A percentile compares a stretch with the other conserved stretches of the same genome.
These are phyloP conservation scores for Drosophila acutilabella DNA, from an alignment of 2,888 invertebrate genomes.

Conservation along the genomic window DNA sequence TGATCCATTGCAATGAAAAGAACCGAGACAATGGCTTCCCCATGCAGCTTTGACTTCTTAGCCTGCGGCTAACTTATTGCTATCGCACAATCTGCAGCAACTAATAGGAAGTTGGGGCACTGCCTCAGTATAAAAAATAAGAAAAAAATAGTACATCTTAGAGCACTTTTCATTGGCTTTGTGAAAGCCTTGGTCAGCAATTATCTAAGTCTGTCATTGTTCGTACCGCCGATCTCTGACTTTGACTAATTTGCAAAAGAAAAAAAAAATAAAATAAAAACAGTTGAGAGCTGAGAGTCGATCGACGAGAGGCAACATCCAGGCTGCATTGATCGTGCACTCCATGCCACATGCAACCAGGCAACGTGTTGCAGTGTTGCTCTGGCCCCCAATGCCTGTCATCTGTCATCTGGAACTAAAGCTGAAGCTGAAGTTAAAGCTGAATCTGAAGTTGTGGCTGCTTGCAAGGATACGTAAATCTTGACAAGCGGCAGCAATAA, in stretches of 20 bases:
- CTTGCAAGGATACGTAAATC: slow-evolving; percentile 83
- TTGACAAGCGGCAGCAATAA: slow-evolving; percentile 80
- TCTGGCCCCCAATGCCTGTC: slow-evolving; percentile 64
- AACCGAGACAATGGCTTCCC: slow-evolving; percentile 48
- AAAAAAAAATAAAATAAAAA: slow-evolving; percentile 10
- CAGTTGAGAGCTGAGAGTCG: slow-evolving; percentile 16
- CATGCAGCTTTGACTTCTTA: slow-evolving; percentile 31
- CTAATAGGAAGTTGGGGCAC: slow-evolving; percentile 73
- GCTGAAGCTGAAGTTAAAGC: slow-evolving; percentile 22
- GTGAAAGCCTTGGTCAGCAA: slow-evolving; percentile 75
- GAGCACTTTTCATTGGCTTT: slow-evolving; percentile 71
- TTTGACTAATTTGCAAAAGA: slow-evolving; percentile 77
- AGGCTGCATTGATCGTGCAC: slow-evolving; percentile 31
- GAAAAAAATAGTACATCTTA: slow-evolving; percentile 41
- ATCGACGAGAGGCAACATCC: slow-evolving; percentile 12
- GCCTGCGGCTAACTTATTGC: slow-evolving; percentile 73
- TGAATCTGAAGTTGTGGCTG: slow-evolving; percentile 35
- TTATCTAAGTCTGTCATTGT: slow-evolving; percentile 77
- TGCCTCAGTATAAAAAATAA: not conserved
- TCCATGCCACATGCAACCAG: slow-evolving; percentile 37
- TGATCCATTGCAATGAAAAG: slow-evolving; percentile 59
- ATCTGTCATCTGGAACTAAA: slow-evolving; percentile 70
- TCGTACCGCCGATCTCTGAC: slow-evolving; percentile 70
- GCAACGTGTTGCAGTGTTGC: slow-evolving; percentile 11
- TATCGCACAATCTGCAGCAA: slow-evolving; percentile 75